These are phyloP conservation scores for Drosophila sp. DNA, from an alignment of 1,140 invertebrate species.

Conservation along the genomic window DNA sequence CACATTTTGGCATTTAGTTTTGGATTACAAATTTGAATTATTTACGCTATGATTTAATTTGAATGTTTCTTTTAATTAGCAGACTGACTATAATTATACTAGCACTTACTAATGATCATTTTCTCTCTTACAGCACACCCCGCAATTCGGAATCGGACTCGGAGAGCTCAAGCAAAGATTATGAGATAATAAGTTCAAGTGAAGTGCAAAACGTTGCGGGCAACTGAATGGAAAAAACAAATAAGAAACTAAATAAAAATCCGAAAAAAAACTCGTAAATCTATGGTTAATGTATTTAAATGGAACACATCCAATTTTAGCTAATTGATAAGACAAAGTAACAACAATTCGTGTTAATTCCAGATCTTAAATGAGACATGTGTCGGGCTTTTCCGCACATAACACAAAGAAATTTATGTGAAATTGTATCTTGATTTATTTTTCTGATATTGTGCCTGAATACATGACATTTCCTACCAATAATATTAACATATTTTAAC, in stretches of 20 bases:
- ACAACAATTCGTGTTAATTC: slow-evolving; percentile 60
- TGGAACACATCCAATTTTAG: slow-evolving; percentile 61
- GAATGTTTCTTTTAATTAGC: slow-evolving; percentile 8
- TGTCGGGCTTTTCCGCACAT: slow-evolving; percentile 49
- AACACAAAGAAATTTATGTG: slow-evolving; percentile 16
- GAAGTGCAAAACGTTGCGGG: slow-evolving; percentile 81
- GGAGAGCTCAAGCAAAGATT: slow-evolving; percentile 82
- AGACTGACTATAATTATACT: slow-evolving; percentile 9
- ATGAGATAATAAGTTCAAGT: slow-evolving; percentile 83
- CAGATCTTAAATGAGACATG: slow-evolving; percentile 45
- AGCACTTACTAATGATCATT: slow-evolving; percentile 1
- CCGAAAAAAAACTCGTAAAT: slow-evolving; percentile 28
- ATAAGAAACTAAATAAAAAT: not conserved
- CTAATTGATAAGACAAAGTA: slow-evolving; percentile 68
- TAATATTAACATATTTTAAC: slow-evolving; percentile 26
- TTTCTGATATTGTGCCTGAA: slow-evolving; percentile 54
- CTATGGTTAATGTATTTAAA: slow-evolving; percentile 61
- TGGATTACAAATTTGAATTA: slow-evolving; percentile 5
- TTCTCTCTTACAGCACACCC: slow-evolving; percentile 65
- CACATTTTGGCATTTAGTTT: slow-evolving; percentile 27
- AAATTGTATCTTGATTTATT: slow-evolving; percentile 34
- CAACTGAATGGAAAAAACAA: slow-evolving; percentile 57
- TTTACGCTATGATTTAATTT: slow-evolving; percentile 16
- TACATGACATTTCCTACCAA: slow-evolving; percentile 52
- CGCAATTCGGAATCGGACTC: slow-evolving; percentile 78